A percentile compares a stretch with the other conserved stretches of the same genome.
phyloP scores from a whole-genome alignment of 2,888 invertebrate genomes.

The Zele albiditarsus region DNA sequence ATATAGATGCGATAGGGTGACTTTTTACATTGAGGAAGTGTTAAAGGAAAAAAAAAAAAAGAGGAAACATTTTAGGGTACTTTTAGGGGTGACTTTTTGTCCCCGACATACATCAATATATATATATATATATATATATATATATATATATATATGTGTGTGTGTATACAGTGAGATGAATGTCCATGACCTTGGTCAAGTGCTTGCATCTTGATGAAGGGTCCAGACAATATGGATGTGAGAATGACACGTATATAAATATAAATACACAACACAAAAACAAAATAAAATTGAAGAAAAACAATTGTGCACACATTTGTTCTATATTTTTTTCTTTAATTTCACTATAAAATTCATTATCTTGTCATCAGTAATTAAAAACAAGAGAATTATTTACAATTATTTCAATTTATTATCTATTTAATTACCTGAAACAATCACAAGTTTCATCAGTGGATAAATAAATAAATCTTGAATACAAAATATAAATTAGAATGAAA shows the following conservation, averaged over 20 bases:
- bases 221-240: slow-evolving; percentile 20
- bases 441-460: too few relatives aligned
- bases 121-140: neutral
- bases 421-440: too few relatives aligned
- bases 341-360: neutral
- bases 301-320: too few relatives aligned
- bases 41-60: slow-evolving; percentile 38
- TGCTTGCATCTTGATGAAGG: slow-evolving; percentile 48
- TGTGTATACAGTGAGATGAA: slow-evolving; percentile 39
- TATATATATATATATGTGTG: neutral
- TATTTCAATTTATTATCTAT: too few relatives aligned
- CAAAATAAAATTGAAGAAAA: too few relatives aligned
- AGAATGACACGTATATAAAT: slow-evolving; percentile 8
- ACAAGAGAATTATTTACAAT: too few relatives aligned
- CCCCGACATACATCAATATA: slow-evolving; percentile 6
- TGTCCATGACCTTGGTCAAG: slow-evolving; percentile 53
- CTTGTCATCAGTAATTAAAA: too few relatives aligned
- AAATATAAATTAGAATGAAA: too few relatives aligned
- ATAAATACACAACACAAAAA: neutral
- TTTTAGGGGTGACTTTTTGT: slow-evolving; percentile 69
- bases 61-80: slow-evolving; percentile 51
- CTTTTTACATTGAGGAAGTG: slow-evolving; percentile 46
- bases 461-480: too few relatives aligned
- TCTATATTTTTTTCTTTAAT: neutral
- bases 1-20: slow-evolving; percentile 43